phyloP scores from a whole-genome alignment of 2,888 invertebrate species.

The Atethmia centrago region DNA sequence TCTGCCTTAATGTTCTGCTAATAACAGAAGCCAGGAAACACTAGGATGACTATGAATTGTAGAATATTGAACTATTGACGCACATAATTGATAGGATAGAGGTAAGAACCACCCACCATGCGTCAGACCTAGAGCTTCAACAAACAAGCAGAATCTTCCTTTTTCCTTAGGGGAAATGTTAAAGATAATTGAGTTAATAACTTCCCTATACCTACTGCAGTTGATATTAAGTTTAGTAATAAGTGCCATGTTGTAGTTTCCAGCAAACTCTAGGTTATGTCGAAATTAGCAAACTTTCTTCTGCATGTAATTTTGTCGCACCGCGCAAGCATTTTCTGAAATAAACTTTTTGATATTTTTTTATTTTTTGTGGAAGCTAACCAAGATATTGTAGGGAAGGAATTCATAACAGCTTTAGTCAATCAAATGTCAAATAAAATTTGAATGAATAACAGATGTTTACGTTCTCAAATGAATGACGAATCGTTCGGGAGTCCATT shows the following conservation, averaged over 20 bases:
- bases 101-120: background rate
- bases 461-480: slow-evolving; percentile 14
- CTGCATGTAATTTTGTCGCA: slow-evolving; percentile 37
- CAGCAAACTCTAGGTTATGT: slow-evolving; percentile 31
- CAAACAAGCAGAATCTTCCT: background rate
- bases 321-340: slow-evolving; percentile 3
- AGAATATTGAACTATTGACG: slow-evolving; percentile 1
- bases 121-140: slow-evolving; percentile 7
- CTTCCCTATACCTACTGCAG: slow-evolving; percentile 2
- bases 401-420: background rate
- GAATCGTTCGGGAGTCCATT: slow-evolving; percentile 14
- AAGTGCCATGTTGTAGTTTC: slow-evolving; percentile 29
- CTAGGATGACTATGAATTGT: background rate
- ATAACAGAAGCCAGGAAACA: background rate
- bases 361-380: background rate
- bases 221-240: slow-evolving; percentile 35
- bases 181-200: slow-evolving; percentile 25
- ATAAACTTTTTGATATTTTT: slow-evolving; percentile 1
- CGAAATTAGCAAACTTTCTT: slow-evolving; percentile 41
- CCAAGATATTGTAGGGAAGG: background rate
- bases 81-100: background rate
- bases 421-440: background rate
- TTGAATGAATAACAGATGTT: background rate
- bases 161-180: background rate
- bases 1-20: no score